phyloP scores from a whole-genome alignment of 2,113 vertebrate genomes.

The Cyanoderma ruficeps region DNA sequence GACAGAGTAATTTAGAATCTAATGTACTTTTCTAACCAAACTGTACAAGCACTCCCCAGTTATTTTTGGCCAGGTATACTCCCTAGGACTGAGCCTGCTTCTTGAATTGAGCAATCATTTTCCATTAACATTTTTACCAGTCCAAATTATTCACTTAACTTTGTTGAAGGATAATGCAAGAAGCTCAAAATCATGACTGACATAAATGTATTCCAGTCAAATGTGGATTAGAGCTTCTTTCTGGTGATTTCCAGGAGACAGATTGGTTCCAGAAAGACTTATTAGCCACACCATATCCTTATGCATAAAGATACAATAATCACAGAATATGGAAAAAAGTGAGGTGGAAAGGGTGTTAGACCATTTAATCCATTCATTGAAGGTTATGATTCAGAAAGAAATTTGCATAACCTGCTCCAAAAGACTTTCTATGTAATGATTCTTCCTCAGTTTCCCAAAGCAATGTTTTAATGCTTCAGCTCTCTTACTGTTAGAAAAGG shows the following conservation, averaged over 20 bases:
- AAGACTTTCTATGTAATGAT: not conserved
- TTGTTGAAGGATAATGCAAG: constrained; percentile 15
- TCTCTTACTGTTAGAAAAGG: not conserved
- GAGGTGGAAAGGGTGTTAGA: not conserved
- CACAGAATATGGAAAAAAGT: not conserved
- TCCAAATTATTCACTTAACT: constrained; percentile 38
- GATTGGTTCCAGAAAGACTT: not conserved
- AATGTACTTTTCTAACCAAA: not conserved
- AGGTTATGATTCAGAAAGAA: not conserved
- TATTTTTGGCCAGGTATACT: not conserved
- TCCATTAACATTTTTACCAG: constrained; percentile 8
- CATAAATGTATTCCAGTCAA: constrained; percentile 32
- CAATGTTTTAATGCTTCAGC: not conserved
- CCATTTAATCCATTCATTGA: not conserved
- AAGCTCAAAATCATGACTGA: constrained; percentile 47
- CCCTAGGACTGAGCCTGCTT: not conserved
- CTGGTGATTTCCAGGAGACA: not conserved
- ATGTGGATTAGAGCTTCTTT: not conserved
- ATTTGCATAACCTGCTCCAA: not conserved
- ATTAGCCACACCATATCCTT: not conserved
- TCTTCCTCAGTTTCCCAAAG: constrained; percentile 33
- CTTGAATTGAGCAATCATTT: not conserved
- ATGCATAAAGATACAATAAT: not conserved
- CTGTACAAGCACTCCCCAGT: not conserved
- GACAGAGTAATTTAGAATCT: not conserved